Evolutionary conservation across 2,888 invertebrate species (phyloP).

Genomic region (Ecdyonurus torrentis): DNA sequence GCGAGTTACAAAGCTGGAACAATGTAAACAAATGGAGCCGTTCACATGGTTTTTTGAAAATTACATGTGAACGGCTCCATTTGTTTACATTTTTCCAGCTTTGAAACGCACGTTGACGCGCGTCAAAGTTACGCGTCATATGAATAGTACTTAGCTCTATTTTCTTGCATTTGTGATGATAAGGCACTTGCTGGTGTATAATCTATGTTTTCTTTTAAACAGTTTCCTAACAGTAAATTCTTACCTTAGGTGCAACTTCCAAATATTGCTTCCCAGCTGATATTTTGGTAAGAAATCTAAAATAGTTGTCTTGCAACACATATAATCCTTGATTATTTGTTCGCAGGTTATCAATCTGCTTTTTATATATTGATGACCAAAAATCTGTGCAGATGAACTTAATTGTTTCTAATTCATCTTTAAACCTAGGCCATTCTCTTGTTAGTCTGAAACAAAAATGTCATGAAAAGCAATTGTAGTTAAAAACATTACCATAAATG

Average conservation of each 20-base stretch:
- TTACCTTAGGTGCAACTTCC: conserved; percentile 72
- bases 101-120: too few relatives aligned
- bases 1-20: too few relatives aligned
- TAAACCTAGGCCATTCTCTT: conserved; percentile 81
- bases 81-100: too few relatives aligned
- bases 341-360: conserved; percentile 92
- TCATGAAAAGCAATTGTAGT: too few relatives aligned
- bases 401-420: conserved; percentile 93
- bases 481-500: not conserved
- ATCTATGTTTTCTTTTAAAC: not conserved
- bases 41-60: too few relatives aligned
- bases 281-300: conserved; percentile 75
- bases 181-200: not conserved
- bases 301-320: conserved; percentile 91
- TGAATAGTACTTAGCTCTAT: not conserved
- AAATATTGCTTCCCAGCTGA: conserved; percentile 82
- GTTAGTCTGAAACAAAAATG: conserved; percentile 51
- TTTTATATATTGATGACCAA: conserved; percentile 95
- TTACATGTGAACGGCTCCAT: too few relatives aligned
- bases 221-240: conserved; percentile 15
- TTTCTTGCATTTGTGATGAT: not conserved
- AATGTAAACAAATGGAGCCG: too few relatives aligned
- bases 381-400: conserved; percentile 99
- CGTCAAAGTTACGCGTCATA: too few relatives aligned
- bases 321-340: conserved; percentile 98